Evolutionary conservation across 2,888 invertebrate genomes (phyloP), one percentile per base, ranked within the genome.

Genomic region (Notodonta ziczac): DNA sequence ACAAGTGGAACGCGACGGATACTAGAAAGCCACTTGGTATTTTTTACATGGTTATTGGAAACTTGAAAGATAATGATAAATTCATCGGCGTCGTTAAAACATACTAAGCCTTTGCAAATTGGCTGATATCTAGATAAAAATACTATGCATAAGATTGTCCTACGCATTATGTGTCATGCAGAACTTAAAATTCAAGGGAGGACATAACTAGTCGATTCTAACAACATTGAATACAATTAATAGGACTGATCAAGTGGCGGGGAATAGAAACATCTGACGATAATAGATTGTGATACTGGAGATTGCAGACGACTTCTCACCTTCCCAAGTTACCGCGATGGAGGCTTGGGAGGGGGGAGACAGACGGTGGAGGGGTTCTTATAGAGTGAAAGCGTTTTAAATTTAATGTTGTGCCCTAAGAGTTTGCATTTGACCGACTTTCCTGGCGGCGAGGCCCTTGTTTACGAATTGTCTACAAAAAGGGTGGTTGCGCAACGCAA

Each of bases 311-410:
- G 69, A 84, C 79, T 85, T 84, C 78, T 77, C 84, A 78, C 76
- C 73, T 77, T 66, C 64, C 59, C 70, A 63, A 63, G 63, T 60
- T 60, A 48, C 56, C 69, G 63, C 67, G 73, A 63, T 68, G 65
- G 72, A 56, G 57, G 65, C 65, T 65, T 60, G 64, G 64, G 66
- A 73, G n/a, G n/a, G 24, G 67, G 72, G 72, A 64, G 77, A 62
- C 65, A 64, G 66, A 51, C 65, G 70, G 72, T 68, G 67, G 69
- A 53, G 64, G 70, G 73, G 72, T 70, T 70, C 67, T 67, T 69
- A 71, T 70, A 73, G 74, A 86, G 90, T 91, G 91, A 91, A 91
- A 91, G 91, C 89, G 90, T 88, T 89, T 87, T 81, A 84, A 88
- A 88, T 86, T 84, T 81, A 83, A 87, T 85, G 82, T 84, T 78